Base-by-base conservation (phyloP, 2,888 invertebrate genomes). In the Phrixothrix hirtus region DNA sequence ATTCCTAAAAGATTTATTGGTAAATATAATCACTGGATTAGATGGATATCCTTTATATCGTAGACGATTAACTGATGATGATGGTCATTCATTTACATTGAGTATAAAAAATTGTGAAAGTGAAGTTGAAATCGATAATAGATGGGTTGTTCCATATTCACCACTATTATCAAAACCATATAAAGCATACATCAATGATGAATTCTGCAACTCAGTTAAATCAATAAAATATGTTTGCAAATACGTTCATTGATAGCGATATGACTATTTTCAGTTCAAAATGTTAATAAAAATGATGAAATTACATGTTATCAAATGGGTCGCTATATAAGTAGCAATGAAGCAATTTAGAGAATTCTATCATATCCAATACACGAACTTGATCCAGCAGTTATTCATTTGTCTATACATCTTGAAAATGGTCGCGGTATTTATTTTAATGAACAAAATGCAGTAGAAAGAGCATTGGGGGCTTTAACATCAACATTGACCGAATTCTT, bases 181-280 rank as follows among this genome's bases (percentile, higher is more conserved):
- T 30, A 60, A 71, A 21, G 62, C 66, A 1, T 70, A 72, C 44
- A 63, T 66, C 17, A 71, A 70, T 51, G 67, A 70, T 25, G 67
- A 75, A 46, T 59, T 37, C 39, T 78, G 75, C 51, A 67, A 65
- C 60, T 75, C 73, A 0, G 71, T 77, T 0, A 73, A 75, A 52
- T 63, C 66, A 0, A 73, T 75, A 11, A 74, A 74, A 64, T 74
- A 74, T 47, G 65, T 76, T 53, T 72, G 71, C 56, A 73, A 73
- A 58, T 63, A 64, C 50, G 59, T 65, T 38, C n/a, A 65, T 65
- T 59, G 63, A 60, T 9, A 61, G 55, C 45, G 62, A 63, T 50
- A 51, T 48, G 54, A 59, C 60, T 27, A 42, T 54, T 27, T 61
- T 61, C 57, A 30, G 27, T 7, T 27, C 57, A 34, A 57, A 14